Percentiles rank a stretch among this genome's conserved stretches.
phyloP scores from a whole-genome alignment of 2,113 vertebrate genomes.

The Hyla sarda region DNA sequence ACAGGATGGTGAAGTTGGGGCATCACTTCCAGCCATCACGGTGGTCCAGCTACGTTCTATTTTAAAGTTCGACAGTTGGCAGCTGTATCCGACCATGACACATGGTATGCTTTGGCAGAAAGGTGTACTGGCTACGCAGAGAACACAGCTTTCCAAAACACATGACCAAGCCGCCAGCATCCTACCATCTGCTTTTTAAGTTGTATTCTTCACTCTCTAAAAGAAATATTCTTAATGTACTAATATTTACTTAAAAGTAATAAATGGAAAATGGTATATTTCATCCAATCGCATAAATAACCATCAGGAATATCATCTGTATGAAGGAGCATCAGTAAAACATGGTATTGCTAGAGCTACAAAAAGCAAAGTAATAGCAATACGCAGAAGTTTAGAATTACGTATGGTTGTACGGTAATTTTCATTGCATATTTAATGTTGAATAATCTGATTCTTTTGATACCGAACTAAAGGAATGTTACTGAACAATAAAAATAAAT shows the following conservation, averaged over 20 bases:
- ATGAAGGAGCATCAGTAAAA: no score
- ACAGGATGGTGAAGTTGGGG: not conserved
- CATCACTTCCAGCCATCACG: not conserved
- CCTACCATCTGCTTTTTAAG: not conserved
- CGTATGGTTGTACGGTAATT: no score
- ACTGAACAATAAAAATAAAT: no score
- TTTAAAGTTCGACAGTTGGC: not conserved
- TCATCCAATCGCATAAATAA: not conserved
- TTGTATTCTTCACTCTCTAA: not conserved
- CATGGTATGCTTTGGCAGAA: constrained; percentile 2
- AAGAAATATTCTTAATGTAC: not conserved
- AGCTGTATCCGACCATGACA: not conserved
- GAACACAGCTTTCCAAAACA: not conserved
- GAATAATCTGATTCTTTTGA: no score
- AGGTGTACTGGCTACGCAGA: not conserved
- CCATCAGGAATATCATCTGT: no score
- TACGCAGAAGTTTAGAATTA: no score
- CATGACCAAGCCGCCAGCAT: not conserved
- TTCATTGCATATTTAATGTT: no score
- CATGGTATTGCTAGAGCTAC: no score
- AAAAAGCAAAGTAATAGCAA: no score
- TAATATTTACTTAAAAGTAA: not conserved
- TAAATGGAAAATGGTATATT: not conserved
- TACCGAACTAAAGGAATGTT: no score
- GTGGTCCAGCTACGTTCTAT: not conserved